Evolutionary conservation across 2,888 invertebrate genomes (phyloP), one percentile per base, ranked within the genome.

Genomic region (Euphydryas editha): DNA sequence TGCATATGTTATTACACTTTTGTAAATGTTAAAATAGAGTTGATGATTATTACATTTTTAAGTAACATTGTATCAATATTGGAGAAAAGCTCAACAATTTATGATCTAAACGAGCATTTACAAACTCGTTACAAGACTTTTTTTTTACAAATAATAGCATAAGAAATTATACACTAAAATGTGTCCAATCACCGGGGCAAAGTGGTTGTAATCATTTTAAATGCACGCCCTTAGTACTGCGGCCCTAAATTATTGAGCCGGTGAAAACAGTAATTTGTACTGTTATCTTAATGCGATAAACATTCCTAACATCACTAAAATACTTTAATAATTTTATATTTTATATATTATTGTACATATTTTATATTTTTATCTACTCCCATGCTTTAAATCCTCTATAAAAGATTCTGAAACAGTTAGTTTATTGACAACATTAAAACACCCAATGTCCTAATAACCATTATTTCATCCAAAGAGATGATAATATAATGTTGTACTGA

Each of bases 201-300:
- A 90, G 85, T 89, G 88, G 85, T 78, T 77, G 80, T 87, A 88
- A 91, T 87, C 78, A 84, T 79, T 83, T 83, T 84, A 86, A 88
- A 87, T 85, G 79, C 72, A 78, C 77, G 83, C 85, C 84, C 83
- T 85, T 83, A 81, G 80, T 83, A 74, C 77, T 36, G n/a, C 54
- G 36, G 36, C 8, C 54, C 54, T 80, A 88, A 86, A 87, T 86
- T 86, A 85, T 84, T 82, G 83, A 77, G 75, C 75, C 78, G 78
- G 82, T 83, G 83, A 89, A 88, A 83, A 86, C 84, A 78, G 82
- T 89, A 85, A 88, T 90, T 88, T 86, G 80, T 82, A 61, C 61
- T 61, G 54, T 61, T 66, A 68, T 67, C 66, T 60, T 66, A 66
- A 69, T 63, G 42, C 46, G 61, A 69, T 70, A 64, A 63, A 62